Evolutionary conservation across 2,888 invertebrate genomes (phyloP).

Genomic region (Oeneis ivallda): DNA sequence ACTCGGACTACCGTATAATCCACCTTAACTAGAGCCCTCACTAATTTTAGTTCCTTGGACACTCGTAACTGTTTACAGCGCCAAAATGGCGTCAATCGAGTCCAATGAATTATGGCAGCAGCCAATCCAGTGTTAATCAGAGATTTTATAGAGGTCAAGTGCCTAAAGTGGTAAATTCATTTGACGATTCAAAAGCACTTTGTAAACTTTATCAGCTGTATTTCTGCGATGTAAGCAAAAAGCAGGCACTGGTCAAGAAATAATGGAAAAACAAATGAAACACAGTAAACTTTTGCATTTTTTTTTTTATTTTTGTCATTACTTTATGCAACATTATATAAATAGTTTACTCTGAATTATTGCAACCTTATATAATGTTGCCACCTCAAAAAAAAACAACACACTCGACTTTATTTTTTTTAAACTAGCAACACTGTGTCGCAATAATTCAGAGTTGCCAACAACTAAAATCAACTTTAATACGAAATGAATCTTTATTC

Average conservation of each 20-base stretch:
- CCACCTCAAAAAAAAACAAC: constrained; percentile 11
- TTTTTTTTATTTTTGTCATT: constrained; percentile 51
- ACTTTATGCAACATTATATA: constrained; percentile 57
- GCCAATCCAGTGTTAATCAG: no score
- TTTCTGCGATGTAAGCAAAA: no score
- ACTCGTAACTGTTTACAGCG: no score
- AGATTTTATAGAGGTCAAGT: no score
- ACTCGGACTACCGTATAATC: no score
- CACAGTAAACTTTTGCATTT: constrained; percentile 42
- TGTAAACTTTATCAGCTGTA: no score
- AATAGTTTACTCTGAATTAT: constrained; percentile 47
- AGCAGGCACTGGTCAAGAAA: not conserved
- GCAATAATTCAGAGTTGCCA: constrained; percentile 26
- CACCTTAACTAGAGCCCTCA: no score
- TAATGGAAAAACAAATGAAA: not conserved
- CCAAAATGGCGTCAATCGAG: no score
- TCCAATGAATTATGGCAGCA: no score
- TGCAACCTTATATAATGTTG: constrained; percentile 17
- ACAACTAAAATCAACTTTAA: constrained; percentile 33
- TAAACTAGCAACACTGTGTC: constrained; percentile 18
- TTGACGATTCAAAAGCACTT: no score
- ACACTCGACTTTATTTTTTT: not conserved
- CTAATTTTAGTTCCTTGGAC: no score
- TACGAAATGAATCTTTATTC: constrained; percentile 13
- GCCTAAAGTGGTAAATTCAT: no score